phyloP scores from a whole-genome alignment of 2,797 vertebrate species.

The Galagoides demidoff region DNA sequence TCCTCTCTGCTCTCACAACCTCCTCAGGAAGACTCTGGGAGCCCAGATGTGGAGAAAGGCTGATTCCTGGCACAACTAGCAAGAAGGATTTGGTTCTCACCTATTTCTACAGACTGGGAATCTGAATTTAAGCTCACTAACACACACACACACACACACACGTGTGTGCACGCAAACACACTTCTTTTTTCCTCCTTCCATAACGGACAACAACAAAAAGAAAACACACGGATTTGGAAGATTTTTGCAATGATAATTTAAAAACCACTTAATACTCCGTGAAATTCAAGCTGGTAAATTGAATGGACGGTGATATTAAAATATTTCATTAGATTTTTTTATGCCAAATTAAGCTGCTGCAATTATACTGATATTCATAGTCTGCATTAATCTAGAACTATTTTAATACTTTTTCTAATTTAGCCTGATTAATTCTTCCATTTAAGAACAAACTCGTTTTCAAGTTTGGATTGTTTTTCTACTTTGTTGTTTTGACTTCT shows the following conservation, averaged over 20 bases:
- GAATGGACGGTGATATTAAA: slow-evolving; percentile 75
- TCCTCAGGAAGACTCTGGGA: background rate
- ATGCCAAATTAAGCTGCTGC: slow-evolving; percentile 76
- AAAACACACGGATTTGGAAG: slow-evolving; percentile 26
- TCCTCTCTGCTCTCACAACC: background rate
- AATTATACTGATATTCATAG: slow-evolving; percentile 71
- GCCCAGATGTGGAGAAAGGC: background rate
- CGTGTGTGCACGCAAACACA: background rate
- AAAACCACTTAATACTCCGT: slow-evolving; percentile 65
- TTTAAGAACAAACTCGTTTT: slow-evolving; percentile 57
- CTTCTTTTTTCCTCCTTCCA: background rate
- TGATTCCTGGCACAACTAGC: background rate
- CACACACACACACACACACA: background rate
- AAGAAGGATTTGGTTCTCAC: background rate
- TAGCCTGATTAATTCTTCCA: slow-evolving; percentile 72
- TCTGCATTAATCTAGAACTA: slow-evolving; percentile 75
- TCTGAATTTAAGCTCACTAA: background rate
- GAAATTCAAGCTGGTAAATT: slow-evolving; percentile 68
- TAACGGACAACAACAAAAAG: slow-evolving; percentile 8
- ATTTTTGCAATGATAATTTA: slow-evolving; percentile 60
- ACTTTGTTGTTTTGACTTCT: slow-evolving; percentile 1
- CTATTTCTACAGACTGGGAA: background rate
- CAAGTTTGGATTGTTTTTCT: slow-evolving; percentile 54
- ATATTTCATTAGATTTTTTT: slow-evolving; percentile 78
- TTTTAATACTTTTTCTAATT: slow-evolving; percentile 79